These are phyloP conservation scores for Standfussiana lucernea DNA, from an alignment of 2,888 invertebrate genomes.

Conservation along the genomic window DNA sequence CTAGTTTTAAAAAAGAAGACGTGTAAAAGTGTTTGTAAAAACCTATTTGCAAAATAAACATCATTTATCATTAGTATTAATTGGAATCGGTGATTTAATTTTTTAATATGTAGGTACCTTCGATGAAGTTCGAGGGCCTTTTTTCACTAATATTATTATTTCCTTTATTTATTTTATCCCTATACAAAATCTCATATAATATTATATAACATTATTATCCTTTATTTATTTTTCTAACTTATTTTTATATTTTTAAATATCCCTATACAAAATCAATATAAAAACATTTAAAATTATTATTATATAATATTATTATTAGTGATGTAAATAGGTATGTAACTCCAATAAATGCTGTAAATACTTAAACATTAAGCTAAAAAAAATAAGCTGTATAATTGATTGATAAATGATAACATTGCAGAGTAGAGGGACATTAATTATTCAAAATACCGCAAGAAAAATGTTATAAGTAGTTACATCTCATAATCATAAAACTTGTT, in stretches of 20 bases:
- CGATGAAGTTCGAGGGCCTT: not conserved
- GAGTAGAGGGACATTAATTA: slow-evolving; percentile 7
- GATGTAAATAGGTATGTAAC: not conserved
- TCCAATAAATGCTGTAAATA: not conserved
- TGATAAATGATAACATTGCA: not conserved
- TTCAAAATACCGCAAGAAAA: slow-evolving; percentile 16
- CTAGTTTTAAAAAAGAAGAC: no score
- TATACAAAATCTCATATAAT: no score
- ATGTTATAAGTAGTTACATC: not conserved
- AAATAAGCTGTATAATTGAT: not conserved
- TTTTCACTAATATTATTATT: no score
- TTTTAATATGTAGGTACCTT: not conserved
- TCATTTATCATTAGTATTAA: not conserved
- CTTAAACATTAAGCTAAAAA: not conserved
- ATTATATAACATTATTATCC: no score
- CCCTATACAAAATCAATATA: no score
- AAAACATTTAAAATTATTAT: no score
- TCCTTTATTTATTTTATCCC: no score
- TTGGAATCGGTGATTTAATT: not conserved
- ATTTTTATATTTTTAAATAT: no score
- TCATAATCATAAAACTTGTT: slow-evolving; percentile 18
- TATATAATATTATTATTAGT: no score
- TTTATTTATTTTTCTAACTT: no score
- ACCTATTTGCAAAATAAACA: no score
- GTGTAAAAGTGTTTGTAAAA: no score